Evolutionary conservation across 2,888 invertebrate species (phyloP).

Genomic region (Polia nebulosa): DNA sequence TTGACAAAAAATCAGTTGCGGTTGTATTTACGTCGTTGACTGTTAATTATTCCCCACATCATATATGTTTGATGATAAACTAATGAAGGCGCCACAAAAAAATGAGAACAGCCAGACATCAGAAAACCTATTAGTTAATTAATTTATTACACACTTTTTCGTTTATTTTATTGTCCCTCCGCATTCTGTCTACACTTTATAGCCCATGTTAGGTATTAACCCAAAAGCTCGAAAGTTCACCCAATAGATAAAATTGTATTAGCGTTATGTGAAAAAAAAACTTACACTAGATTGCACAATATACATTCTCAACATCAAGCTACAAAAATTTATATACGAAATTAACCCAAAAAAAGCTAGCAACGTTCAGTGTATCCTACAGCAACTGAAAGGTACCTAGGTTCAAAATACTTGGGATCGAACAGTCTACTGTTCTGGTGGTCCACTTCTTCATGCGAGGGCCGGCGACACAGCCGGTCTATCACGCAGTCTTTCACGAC

Average conservation of each 20-base stretch:
- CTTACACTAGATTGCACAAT: constrained; percentile 7
- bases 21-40: background rate
- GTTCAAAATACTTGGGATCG: constrained; percentile 92
- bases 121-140: background rate
- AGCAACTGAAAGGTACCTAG: constrained; percentile 91
- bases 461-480: constrained; percentile 90
- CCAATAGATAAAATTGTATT: too few species aligned
- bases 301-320: constrained; percentile 34
- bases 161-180: background rate
- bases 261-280: background rate
- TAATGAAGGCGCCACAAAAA: background rate
- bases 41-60: background rate
- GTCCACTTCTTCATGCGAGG: constrained; percentile 83
- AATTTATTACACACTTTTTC: background rate
- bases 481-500: constrained; percentile 93
- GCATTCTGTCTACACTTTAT: background rate
- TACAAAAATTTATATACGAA: constrained; percentile 58
- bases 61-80: background rate
- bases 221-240: background rate
- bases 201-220: constrained; percentile 4
- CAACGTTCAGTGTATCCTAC: constrained; percentile 76
- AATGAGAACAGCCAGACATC: constrained; percentile 2
- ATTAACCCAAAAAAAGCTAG: constrained; percentile 66
- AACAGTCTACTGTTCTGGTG: constrained; percentile 87
- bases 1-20: too few species aligned